Conservation (phyloP, 2,797 vertebrate species). For the Lerista edwardsae region DNA sequence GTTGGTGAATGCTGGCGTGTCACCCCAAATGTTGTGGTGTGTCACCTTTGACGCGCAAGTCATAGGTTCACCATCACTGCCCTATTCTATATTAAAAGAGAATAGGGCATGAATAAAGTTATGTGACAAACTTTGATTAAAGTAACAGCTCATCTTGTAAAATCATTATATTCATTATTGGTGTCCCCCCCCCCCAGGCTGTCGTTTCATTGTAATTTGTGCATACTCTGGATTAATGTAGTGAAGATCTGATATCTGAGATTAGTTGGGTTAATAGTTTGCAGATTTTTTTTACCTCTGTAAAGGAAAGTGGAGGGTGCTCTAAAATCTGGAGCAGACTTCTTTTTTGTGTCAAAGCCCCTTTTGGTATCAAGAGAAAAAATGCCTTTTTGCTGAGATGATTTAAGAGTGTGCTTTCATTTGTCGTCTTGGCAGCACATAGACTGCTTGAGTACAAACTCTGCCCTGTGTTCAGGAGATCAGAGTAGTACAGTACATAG, state of each 20-base stretch:
- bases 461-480: neutral
- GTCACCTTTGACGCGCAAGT: too few relatives aligned
- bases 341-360: neutral
- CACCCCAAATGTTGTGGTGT: too few relatives aligned
- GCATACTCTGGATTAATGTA: neutral
- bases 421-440: neutral
- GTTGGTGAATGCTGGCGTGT: too few relatives aligned
- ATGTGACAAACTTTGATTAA: neutral
- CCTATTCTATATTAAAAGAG: neutral
- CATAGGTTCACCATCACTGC: too few relatives aligned
- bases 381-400: neutral
- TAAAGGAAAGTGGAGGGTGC: neutral
- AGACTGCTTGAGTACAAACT: neutral
- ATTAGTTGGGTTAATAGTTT: conserved; percentile 12
- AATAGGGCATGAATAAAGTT: neutral
- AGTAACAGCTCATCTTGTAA: neutral
- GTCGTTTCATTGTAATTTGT: neutral
- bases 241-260: neutral
- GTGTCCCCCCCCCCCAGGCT: neutral
- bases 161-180: conserved; percentile 3
- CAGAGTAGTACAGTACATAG: neutral
- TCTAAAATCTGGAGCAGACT: neutral
- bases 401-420: conserved; percentile 13
- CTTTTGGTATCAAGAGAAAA: neutral
- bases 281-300: conserved; percentile 7